Conservation (phyloP, 2,797 vertebrate species). For the Hapalemur alaotrensis region DNA sequence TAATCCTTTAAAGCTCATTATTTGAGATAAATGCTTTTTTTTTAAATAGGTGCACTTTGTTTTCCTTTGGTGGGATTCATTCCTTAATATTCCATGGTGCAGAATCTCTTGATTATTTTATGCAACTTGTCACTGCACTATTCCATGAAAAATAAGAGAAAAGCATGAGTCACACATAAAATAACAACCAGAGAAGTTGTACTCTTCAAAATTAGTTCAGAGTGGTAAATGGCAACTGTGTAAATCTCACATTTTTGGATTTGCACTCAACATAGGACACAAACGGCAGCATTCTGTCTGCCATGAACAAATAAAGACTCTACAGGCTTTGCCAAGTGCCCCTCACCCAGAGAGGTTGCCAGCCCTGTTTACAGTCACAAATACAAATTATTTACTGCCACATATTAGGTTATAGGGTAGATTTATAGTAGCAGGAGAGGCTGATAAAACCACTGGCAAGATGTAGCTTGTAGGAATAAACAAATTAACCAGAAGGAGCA, state of each 20-base stretch:
- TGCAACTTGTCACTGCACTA: conserved; percentile 17
- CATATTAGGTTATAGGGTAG: conserved; percentile 57
- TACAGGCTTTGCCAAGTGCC: neutral
- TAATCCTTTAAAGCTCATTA: conserved; percentile 65
- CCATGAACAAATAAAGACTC: neutral
- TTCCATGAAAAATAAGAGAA: neutral
- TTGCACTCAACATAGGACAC: neutral
- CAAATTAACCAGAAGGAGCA: conserved; percentile 67
- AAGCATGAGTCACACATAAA: conserved; percentile 12
- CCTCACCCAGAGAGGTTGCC: neutral
- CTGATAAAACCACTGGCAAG: conserved; percentile 59
- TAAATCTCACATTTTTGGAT: conserved; percentile 25
- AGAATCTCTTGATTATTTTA: conserved; percentile 12
- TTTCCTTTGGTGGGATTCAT: conserved; percentile 36
- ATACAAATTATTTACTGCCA: conserved; percentile 55
- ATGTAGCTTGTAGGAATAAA: conserved; percentile 54
- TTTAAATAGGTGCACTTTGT: neutral
- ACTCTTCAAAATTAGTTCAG: neutral
- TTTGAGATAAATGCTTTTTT: conserved; percentile 58
- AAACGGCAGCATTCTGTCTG: conserved; percentile 9
- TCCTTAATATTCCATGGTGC: neutral
- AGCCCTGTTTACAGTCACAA: conserved; percentile 41
- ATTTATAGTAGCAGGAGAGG: conserved; percentile 63
- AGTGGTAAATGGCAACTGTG: conserved; percentile 7
- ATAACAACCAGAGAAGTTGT: conserved; percentile 15